phyloP scores from a whole-genome alignment of 2,888 invertebrate species.

The Zaprionus obscuricornis region DNA sequence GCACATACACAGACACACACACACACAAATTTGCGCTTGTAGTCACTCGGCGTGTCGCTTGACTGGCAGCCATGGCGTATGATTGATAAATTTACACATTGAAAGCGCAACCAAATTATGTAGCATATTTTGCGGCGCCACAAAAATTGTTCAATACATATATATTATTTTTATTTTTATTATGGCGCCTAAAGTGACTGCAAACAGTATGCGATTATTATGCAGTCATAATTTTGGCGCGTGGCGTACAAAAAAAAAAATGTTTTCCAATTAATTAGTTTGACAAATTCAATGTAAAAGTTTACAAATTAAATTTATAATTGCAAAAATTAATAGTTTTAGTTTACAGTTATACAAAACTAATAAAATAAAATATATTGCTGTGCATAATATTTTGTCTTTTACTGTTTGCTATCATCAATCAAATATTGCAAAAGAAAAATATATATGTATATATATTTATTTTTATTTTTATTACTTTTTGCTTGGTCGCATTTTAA shows the following conservation, averaged over 20 bases:
- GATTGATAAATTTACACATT: constrained; percentile 70
- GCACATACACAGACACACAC: constrained; percentile 24
- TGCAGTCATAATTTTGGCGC: too few species aligned
- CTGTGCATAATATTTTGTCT: too few species aligned
- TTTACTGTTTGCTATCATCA: constrained; percentile 7
- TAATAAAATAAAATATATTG: too few species aligned
- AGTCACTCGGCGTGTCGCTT: constrained; percentile 27
- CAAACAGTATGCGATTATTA: background rate
- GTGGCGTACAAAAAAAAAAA: too few species aligned
- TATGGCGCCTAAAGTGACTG: background rate
- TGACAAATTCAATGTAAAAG: too few species aligned
- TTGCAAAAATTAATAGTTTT: too few species aligned
- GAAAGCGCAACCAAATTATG: constrained; percentile 45
- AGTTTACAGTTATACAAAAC: too few species aligned
- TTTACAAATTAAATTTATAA: too few species aligned
- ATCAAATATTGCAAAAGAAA: constrained; percentile 19
- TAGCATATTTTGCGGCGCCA: constrained; percentile 25
- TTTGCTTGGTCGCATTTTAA: constrained; percentile 19
- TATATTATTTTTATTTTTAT: too few species aligned
- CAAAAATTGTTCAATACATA: constrained; percentile 22
- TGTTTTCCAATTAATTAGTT: too few species aligned
- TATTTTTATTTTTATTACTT: constrained; percentile 5
- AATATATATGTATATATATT: too few species aligned
- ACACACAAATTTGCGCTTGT: constrained; percentile 10
- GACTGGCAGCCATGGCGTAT: constrained; percentile 51